Conservation (phyloP, 2,888 invertebrate genomes). For the Exocentrus adspersus region DNA sequence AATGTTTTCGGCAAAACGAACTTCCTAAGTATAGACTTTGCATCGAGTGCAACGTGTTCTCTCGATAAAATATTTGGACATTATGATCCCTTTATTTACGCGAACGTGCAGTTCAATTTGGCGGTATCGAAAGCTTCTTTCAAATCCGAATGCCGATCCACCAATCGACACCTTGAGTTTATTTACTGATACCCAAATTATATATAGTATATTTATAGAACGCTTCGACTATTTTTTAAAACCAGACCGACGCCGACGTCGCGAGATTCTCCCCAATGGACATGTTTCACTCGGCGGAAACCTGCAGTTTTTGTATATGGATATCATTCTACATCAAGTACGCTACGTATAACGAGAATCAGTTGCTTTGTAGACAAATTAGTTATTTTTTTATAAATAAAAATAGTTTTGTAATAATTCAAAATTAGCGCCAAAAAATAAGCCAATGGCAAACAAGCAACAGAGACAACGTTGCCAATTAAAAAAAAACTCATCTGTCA, state of each 20-base stretch:
- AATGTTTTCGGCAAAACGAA: not conserved
- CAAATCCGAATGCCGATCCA: not conserved
- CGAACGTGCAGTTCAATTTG: not conserved
- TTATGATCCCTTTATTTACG: not conserved
- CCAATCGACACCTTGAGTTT: conserved; percentile 15
- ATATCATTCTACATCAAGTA: too few relatives aligned
- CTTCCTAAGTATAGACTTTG: conserved; percentile 6
- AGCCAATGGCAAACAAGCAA: too few relatives aligned
- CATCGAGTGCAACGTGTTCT: not conserved
- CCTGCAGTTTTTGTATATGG: too few relatives aligned
- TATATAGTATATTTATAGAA: conserved; percentile 8
- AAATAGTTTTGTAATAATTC: too few relatives aligned
- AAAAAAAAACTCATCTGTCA: too few relatives aligned
- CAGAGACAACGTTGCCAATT: too few relatives aligned
- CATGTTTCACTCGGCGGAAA: too few relatives aligned
- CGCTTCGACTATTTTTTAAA: not conserved
- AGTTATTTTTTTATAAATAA: too few relatives aligned
- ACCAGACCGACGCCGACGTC: not conserved
- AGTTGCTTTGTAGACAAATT: too few relatives aligned
- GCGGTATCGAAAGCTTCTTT: conserved; percentile 4
- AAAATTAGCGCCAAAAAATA: too few relatives aligned
- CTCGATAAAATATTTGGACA: not conserved
- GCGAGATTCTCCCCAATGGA: not conserved
- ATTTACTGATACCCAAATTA: conserved; percentile 15
- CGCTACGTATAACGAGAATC: too few relatives aligned